Conservation (phyloP, 2,797 vertebrate genomes). For the Gymnodraco acuticeps region DNA sequence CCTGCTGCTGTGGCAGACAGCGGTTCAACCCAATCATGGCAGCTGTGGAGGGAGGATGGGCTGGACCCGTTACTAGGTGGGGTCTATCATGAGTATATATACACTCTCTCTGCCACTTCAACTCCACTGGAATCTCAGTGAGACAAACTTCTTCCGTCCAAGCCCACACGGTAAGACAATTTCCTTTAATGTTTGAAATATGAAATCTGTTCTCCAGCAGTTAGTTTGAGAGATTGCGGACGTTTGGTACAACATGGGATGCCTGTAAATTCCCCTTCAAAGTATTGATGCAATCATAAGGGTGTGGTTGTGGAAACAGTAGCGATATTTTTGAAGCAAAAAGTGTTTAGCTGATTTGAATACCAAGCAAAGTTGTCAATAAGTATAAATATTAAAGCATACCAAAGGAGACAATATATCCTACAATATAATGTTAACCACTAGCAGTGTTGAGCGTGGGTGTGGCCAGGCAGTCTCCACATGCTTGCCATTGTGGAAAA, state of each 20-base stretch:
- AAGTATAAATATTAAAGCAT: background rate
- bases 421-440: background rate
- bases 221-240: background rate
- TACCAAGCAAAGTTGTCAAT: background rate
- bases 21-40: slow-evolving; percentile 42
- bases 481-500: slow-evolving; percentile 47
- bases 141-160: slow-evolving; percentile 24
- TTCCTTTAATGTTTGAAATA: background rate
- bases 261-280: fast-evolving
- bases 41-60: slow-evolving; percentile 60
- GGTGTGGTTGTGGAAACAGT: slow-evolving; percentile 58
- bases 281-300: slow-evolving; percentile 15
- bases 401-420: background rate
- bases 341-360: background rate
- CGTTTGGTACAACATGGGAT: background rate
- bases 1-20: slow-evolving; percentile 11
- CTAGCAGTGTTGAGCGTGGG: slow-evolving; percentile 44
- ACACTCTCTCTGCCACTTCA: background rate
- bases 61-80: slow-evolving; percentile 73
- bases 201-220: background rate
- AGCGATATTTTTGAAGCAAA: background rate
- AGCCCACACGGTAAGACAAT: slow-evolving; percentile 63
- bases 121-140: slow-evolving; percentile 50
- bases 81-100: slow-evolving; percentile 75
- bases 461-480: slow-evolving; percentile 48